Conservation (phyloP, 2,113 vertebrate species). For the Pteronura brasiliensis region DNA sequence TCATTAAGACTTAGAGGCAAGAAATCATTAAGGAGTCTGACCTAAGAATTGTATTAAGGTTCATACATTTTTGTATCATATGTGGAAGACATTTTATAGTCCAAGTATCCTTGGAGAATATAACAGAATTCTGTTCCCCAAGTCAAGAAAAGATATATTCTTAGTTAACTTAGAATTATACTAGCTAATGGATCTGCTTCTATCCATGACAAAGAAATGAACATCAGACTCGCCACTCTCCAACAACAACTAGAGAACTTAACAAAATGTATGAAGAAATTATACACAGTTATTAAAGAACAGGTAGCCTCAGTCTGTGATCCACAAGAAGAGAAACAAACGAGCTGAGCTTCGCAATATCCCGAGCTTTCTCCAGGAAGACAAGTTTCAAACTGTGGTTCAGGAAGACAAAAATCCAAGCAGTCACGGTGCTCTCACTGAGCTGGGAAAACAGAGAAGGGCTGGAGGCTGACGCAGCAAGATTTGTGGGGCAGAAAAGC, state of each 20-base stretch:
- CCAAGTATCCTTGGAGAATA: not conserved
- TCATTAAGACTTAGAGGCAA: conserved; percentile 12
- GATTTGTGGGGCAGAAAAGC: not conserved
- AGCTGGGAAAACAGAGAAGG: not conserved
- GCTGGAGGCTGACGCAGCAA: not conserved
- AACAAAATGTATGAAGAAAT: not conserved
- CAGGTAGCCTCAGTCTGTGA: not conserved
- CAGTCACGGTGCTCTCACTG: not conserved
- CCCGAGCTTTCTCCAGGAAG: not conserved
- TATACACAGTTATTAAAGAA: not conserved
- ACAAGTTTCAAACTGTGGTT: not conserved
- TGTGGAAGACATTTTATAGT: not conserved
- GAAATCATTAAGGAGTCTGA: not conserved
- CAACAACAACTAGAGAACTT: not conserved
- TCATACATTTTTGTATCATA: not conserved
- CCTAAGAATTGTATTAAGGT: not conserved
- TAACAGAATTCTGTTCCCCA: not conserved
- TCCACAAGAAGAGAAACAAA: not conserved
- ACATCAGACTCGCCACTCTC: not conserved
- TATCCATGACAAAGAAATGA: not conserved
- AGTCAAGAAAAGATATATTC: not conserved
- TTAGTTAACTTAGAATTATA: not conserved
- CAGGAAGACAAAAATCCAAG: not conserved
- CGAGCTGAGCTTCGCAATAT: not conserved
- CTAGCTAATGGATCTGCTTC: not conserved